These are phyloP conservation scores for Lucilia sericata DNA, from an alignment of 1,140 invertebrate species.

Conservation along the genomic window DNA sequence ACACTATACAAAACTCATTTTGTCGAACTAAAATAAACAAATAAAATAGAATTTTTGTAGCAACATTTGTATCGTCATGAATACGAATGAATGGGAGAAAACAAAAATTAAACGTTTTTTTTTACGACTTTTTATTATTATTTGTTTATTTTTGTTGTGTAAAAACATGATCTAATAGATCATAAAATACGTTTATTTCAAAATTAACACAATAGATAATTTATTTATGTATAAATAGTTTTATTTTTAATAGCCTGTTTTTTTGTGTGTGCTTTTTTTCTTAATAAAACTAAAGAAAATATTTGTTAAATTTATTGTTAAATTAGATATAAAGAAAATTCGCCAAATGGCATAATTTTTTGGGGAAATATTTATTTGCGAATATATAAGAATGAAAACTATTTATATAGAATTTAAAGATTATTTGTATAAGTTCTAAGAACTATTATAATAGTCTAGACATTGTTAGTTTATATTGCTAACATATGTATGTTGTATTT, in stretches of 20 bases:
- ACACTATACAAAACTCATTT: slow-evolving; percentile 10
- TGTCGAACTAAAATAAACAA: slow-evolving; percentile 27
- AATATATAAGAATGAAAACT: not conserved
- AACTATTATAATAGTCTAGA: too few species aligned
- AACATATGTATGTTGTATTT: too few species aligned
- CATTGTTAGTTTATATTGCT: too few species aligned
- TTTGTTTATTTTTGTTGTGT: slow-evolving; percentile 27
- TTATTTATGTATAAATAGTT: not conserved
- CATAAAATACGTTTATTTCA: slow-evolving; percentile 7
- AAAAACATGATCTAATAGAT: slow-evolving; percentile 21
- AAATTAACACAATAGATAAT: slow-evolving; percentile 7
- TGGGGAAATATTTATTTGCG: not conserved
- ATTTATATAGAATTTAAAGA: not conserved
- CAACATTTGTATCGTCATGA: not conserved
- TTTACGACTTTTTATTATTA: not conserved
- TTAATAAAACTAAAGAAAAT: not conserved
- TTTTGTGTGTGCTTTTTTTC: not conserved
- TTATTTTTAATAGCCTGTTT: not conserved
- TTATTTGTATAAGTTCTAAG: too few species aligned
- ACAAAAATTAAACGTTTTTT: not conserved
- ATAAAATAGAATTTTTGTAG: not conserved
- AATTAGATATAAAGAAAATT: not conserved
- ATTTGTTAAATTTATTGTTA: not conserved
- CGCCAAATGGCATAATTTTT: not conserved
- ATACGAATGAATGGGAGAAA: not conserved